Conservation (phyloP, 2,888 invertebrate species). For the Clistopyga incitator region DNA sequence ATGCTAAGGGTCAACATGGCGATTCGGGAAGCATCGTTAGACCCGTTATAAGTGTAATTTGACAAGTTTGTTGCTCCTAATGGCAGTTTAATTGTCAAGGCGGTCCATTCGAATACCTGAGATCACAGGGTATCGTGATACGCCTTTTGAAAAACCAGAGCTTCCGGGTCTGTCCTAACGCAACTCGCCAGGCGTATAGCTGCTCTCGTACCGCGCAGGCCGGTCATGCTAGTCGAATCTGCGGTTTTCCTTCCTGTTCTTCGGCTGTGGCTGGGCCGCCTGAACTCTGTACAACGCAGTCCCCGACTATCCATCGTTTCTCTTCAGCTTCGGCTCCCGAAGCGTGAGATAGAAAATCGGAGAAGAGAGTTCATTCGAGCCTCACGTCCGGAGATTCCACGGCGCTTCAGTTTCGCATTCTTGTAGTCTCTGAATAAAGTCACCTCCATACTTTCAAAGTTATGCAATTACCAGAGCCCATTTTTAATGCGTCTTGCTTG, state of each 20-base stretch:
- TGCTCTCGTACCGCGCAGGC: conserved; percentile 14
- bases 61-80: conserved; percentile 39
- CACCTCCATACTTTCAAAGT: background rate
- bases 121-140: conserved; percentile 25
- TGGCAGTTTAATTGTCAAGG: conserved; percentile 51
- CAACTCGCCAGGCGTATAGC: conserved; percentile 8
- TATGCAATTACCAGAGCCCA: background rate
- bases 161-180: conserved; percentile 51
- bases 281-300: background rate
- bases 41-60: conserved; percentile 49
- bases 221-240: conserved; percentile 64
- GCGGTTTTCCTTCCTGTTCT: conserved; percentile 70
- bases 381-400: conserved; percentile 33
- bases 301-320: conserved; percentile 19
- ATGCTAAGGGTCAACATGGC: conserved; percentile 39
- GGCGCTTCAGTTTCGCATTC: conserved; percentile 8
- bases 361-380: conserved; percentile 27
- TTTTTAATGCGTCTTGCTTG: background rate
- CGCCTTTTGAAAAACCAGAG: conserved; percentile 43
- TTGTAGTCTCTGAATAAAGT: background rate
- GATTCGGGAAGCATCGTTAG: conserved; percentile 24
- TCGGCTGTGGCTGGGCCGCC: conserved; percentile 1
- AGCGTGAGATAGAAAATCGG: conserved; percentile 56
- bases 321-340: conserved; percentile 35
- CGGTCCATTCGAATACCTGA: conserved; percentile 14